Evolutionary conservation across 1,140 invertebrate genomes (phyloP), one percentile per base, ranked within the genome.

Genomic region (Temnothorax curvispinosus): DNA sequence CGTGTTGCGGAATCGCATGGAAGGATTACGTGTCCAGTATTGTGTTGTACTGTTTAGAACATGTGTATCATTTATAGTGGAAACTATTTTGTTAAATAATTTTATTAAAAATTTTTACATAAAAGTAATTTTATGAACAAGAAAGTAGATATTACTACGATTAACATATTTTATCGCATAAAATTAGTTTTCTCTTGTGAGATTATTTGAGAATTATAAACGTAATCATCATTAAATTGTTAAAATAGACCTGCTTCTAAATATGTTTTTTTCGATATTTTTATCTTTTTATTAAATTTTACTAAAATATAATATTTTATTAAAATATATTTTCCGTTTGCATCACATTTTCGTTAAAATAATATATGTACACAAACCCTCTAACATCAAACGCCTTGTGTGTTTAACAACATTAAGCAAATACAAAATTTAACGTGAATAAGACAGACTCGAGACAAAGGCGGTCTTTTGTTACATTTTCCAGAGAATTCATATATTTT

Each of bases 11-110:
- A 77, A 77, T 60, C 58, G 72, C 72, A 41, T 41, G 7, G 52
- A 41, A 58, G 72, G 35, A 75, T 75, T 75, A 75, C 50, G 32
- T 35, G 47, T 75, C 15, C 72, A 75, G 54, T 50, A 74, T 76
- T 60, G 38, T 9, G 8, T 44, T 67, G 65, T 21, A 58, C 15
- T 44, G 35, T 60, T 58, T 27, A 56, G 7, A 44, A 41, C 54
- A 41, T 38, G 21, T 76, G 38, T 44, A 58, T 58, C 11, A 44
- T 32, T 60, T 15, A 18, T 27, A 27, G 21, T 50, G 21, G 21
- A 15, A 69, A 67, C 18, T 13, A 41, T 65, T 44, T 67, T 67
- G 8, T 72, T 52, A 72, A 50, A 74, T 74, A 38, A 65, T 38
- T 6, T 21, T 44, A 50, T 50, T 32, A 27, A 11, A 69, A 27